Base-by-base conservation (phyloP, 2,113 vertebrate genomes). In the Ammodytes marinus region DNA sequence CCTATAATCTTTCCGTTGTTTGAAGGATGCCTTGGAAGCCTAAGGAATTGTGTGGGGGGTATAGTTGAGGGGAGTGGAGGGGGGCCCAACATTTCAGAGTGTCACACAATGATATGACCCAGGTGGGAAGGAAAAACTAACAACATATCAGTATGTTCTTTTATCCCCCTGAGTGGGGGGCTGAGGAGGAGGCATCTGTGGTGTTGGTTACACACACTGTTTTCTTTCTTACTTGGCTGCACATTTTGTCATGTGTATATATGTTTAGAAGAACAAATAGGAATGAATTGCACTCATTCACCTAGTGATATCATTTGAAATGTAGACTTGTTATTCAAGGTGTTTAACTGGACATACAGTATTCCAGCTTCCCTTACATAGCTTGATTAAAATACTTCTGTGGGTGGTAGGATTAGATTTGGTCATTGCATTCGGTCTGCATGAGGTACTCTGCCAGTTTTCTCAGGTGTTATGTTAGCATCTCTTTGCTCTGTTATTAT, bases 51-150 rank as follows among this genome's bases (percentile, higher is more conserved):
- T n/a, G 8, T 40, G 50, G n/a, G 37, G 17, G 46, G 45, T 27
- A 2, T 27, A 27, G 27, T 27, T 27, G 27, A 27, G 27, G 27
- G 27, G 27, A 27, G 27, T 27, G 19, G 13, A n/a, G 14, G 71
- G 54, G 10, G n/a, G 8, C 43, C 10, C 45, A 45, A 37, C 47
- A 58, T 78, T 72, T 81, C 68, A 73, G 76, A 54, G 69, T 85
- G 86, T 76, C 74, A 80, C 2, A 45, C 58, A 68, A 78, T 90
- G 86, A 88, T 80, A 79, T 42, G 69, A 88, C 74, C 86, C 89
- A 90, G 83, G 88, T 86, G 89, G 80, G 73, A 76, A 70, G 73
- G 81, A 79, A 89, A 86, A 86, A 77, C 43, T 42, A 84, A 88
- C 73, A 86, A 88, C 73, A 86, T 73, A 75, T 78, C 74, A 82